Evolutionary conservation across 2,113 vertebrate species (phyloP), one percentile per base, ranked within the genome.

Genomic region (Dunckerocampus dactyliophorus): DNA sequence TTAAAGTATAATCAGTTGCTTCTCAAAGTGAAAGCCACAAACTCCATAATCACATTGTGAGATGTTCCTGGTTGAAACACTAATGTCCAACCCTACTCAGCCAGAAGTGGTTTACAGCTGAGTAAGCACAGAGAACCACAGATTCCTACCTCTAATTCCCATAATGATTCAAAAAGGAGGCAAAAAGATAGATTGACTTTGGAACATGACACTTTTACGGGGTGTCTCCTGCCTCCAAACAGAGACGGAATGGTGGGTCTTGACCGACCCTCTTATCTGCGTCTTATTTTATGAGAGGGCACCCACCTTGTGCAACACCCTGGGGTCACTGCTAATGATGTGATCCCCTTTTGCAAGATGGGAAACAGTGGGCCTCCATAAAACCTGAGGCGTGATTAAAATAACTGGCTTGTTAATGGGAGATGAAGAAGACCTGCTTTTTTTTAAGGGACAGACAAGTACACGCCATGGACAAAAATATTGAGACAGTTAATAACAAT

Each of bases 371-470:
- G 74, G 87, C 80, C 84, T 86, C 86, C 76, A 90, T 90, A 89
- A 90, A 90, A 87, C 76, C 83, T 82, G 69, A 77, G 86, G 76
- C 79, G 59, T 77, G 83, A 85, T 90, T 88, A 88, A 87, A 88
- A 87, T 83, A 82, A 83, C 67, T n/a, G 74, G 76, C 63, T 75
- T 73, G 79, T 76, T 75, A 78, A 80, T 80, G 81, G 74, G 77
- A 86, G 49, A 60, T 77, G 82, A 83, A 76, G 72, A 75, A 72
- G 81, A 70, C 67, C 69, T 58, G 47, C 24, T 67, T 72, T 74
- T 75, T 82, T 60, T 9, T 22, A 69, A 10, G 10, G 7, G 31
- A 53, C 24, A 31, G 22, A 31, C 51, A 52, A 16, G 22, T 8
- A 22, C 50, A 28, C 22, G 15, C 14, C 28, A 16, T 28, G 50